These are phyloP conservation scores for Protonemura montana DNA, from an alignment of 2,888 invertebrate genomes.

Conservation along the genomic window DNA sequence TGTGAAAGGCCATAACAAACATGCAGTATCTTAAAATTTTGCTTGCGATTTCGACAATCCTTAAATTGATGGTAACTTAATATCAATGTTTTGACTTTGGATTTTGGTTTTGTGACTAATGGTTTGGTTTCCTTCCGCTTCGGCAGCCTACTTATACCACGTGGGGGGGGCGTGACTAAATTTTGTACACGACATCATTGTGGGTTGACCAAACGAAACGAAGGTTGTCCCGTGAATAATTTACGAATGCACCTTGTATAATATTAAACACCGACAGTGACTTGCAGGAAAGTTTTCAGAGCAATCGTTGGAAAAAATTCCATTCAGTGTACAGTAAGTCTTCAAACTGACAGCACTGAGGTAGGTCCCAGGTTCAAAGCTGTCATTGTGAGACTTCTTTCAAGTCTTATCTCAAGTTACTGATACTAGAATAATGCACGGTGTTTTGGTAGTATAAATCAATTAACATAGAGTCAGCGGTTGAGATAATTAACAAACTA, in stretches of 20 bases:
- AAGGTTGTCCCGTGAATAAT: background rate
- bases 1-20: no score
- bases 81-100: background rate
- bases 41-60: no score
- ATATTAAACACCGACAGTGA: background rate
- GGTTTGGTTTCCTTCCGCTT: background rate
- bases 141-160: background rate
- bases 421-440: background rate
- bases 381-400: no score
- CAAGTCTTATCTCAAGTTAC: no score
- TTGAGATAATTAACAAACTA: background rate
- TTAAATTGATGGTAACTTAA: no score
- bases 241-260: background rate
- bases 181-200: background rate
- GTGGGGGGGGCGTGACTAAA: background rate
- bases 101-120: background rate
- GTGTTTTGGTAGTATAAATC: constrained; percentile 26
- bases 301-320: background rate
- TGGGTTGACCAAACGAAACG: constrained; percentile 9
- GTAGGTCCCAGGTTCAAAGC: background rate
- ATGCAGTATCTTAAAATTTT: no score
- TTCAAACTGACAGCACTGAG: background rate
- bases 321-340: background rate
- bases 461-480: background rate
- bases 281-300: constrained; percentile 7